phyloP scores from a whole-genome alignment of 2,113 vertebrate species.

The Ellobius talpinus region DNA sequence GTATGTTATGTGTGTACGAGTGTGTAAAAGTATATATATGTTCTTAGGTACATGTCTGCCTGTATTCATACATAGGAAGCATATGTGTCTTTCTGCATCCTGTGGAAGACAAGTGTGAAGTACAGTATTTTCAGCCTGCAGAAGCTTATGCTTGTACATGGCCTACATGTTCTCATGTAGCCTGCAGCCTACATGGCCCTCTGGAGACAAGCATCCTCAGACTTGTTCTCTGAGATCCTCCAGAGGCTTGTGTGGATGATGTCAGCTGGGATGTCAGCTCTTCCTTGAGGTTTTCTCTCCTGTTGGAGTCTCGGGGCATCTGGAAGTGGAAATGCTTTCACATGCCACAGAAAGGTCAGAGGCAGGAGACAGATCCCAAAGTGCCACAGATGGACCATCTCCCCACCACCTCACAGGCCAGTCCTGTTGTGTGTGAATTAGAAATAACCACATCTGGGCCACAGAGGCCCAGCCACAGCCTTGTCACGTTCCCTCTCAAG shows the following conservation, averaged over 20 bases:
- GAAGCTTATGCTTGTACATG: accelerated
- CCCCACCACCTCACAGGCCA: not conserved
- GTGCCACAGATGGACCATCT: no score
- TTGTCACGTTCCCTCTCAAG: not conserved
- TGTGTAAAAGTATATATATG: not conserved
- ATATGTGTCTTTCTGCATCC: not conserved
- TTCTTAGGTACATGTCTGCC: not conserved
- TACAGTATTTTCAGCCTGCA: not conserved
- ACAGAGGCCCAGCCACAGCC: no score
- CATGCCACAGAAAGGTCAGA: not conserved
- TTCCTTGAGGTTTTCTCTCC: no score
- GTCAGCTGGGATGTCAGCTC: no score
- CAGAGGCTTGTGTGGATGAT: not conserved
- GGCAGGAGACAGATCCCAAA: no score
- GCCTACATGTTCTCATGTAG: no score
- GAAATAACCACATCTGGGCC: not conserved
- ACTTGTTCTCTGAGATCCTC: not conserved
- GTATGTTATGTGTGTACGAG: not conserved
- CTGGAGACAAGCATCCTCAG: no score
- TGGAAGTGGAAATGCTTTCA: not conserved
- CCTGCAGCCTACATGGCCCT: not conserved
- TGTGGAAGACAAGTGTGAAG: not conserved
- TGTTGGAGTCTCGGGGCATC: not conserved
- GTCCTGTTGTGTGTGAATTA: not conserved
- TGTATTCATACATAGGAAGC: not conserved